Evolutionary conservation across 2,888 invertebrate genomes (phyloP).

Genomic region (Leptogaster cylindrica): DNA sequence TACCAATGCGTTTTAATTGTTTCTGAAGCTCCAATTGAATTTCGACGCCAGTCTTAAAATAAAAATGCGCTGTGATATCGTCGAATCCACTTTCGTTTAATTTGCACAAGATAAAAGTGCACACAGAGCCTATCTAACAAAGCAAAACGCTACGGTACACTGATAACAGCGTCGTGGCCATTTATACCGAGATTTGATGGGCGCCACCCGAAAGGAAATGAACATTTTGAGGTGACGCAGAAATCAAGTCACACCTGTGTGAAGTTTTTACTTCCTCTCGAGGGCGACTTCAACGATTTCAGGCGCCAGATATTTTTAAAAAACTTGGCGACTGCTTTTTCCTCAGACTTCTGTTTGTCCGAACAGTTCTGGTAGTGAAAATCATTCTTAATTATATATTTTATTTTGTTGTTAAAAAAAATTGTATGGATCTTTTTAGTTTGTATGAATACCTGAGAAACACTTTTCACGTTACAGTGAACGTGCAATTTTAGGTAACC

Average conservation of each 20-base stretch:
- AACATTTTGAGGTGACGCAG: neutral
- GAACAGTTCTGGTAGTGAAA: constrained; percentile 7
- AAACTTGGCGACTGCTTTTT: constrained; percentile 1
- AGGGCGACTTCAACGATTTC: constrained; percentile 12
- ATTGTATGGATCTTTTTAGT: neutral
- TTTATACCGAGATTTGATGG: neutral
- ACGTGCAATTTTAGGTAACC: neutral
- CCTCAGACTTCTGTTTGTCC: constrained; percentile 21
- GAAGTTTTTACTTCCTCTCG: constrained; percentile 29
- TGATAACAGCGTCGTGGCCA: neutral
- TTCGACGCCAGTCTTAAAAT: no score
- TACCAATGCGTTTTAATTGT: no score
- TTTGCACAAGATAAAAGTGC: neutral
- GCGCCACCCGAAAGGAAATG: neutral
- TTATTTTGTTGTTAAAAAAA: constrained; percentile 13
- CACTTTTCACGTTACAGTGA: neutral
- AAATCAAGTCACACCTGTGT: constrained; percentile 28
- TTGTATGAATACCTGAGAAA: neutral
- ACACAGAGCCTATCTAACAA: neutral
- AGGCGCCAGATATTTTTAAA: constrained; percentile 33
- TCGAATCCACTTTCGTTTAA: neutral
- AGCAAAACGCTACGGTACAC: neutral
- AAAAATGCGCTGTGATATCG: no score
- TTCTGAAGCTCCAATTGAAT: no score
- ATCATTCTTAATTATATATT: neutral